Conservation (phyloP, 2,113 vertebrate genomes). For the Peromyscus polionotus region DNA sequence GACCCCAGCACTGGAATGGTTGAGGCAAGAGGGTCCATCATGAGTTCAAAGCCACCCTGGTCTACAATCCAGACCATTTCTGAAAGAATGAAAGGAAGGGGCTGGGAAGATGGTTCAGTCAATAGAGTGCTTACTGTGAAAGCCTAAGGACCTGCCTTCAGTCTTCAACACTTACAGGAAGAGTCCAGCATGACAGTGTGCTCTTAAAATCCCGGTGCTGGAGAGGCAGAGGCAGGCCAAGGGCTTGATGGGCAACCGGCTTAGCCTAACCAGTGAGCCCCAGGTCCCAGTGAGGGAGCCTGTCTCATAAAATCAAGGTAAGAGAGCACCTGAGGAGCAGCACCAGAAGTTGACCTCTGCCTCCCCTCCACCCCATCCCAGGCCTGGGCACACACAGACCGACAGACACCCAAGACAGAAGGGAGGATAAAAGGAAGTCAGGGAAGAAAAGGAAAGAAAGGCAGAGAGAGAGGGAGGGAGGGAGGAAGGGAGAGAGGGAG, state of each 20-base stretch:
- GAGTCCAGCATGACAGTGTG: background rate
- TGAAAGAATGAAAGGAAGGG: background rate
- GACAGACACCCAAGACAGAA: background rate
- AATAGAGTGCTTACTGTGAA: background rate
- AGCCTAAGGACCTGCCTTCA: background rate
- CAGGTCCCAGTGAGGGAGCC: background rate
- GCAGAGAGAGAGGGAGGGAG: accelerated
- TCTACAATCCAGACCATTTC: background rate
- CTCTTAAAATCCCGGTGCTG: background rate
- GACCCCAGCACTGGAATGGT: too few species aligned
- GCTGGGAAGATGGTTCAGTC: too few species aligned
- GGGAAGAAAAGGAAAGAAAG: background rate
- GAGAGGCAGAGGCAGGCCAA: background rate
- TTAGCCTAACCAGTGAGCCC: background rate
- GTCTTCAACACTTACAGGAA: background rate
- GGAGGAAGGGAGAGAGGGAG: accelerated
- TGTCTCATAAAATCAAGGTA: background rate
- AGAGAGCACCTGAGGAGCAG: background rate
- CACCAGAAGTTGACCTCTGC: background rate
- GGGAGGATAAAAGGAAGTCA: background rate
- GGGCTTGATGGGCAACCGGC: background rate
- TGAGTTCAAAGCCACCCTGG: background rate
- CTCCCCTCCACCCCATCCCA: background rate
- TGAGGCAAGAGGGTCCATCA: background rate
- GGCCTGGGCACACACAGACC: background rate